Base-by-base conservation (phyloP, 1,140 invertebrate genomes). In the Scylla paramamosain region DNA sequence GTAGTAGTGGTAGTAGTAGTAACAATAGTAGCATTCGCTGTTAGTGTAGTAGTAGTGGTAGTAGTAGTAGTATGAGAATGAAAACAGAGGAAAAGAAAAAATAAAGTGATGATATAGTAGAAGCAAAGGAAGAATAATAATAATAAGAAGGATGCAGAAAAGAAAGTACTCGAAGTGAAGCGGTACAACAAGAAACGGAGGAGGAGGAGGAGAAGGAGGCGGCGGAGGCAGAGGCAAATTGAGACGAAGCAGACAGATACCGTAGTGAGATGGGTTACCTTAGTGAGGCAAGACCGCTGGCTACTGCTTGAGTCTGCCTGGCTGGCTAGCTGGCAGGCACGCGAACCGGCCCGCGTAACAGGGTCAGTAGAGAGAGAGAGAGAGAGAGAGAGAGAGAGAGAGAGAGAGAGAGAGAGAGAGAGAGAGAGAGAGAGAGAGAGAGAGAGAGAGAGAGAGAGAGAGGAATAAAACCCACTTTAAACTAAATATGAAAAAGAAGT, bases 341-440 rank as follows among this genome's bases (percentile, higher is more conserved):
- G 6, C 39, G 1, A 39, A 39, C 39, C 39, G 39, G 39, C 28
- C 28, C 28, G 4, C 20, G 77, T n/a, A 29, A 83, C 28, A 39
- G 39, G 39, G 39, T 83, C 20, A n/a, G 77, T 3, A 29, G 28
- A 83, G 28, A n/a, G 77, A 83, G 77, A 83, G 77, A 83, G 77
- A 83, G 77, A 83, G 77, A 83, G 77, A 83, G 77, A 83, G 77
- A 83, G 77, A 83, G 77, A 83, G 77, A 83, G 77, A 83, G 77
- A 83, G 77, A 83, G 77, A 83, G 77, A 83, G 77, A 83, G 77
- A 83, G 77, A 83, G 77, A 83, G 77, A 83, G 77, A 83, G 77
- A 83, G 77, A 83, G 77, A 83, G 77, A 83, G 77, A 83, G 77
- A 83, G 77, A 83, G 77, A 83, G 28, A 29, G 77, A 7, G 20